Percentiles rank a stretch among this genome's conserved stretches.
Evolutionary conservation across 2,797 vertebrate genomes (phyloP).

Genomic region (Trichosurus vulpecula): DNA sequence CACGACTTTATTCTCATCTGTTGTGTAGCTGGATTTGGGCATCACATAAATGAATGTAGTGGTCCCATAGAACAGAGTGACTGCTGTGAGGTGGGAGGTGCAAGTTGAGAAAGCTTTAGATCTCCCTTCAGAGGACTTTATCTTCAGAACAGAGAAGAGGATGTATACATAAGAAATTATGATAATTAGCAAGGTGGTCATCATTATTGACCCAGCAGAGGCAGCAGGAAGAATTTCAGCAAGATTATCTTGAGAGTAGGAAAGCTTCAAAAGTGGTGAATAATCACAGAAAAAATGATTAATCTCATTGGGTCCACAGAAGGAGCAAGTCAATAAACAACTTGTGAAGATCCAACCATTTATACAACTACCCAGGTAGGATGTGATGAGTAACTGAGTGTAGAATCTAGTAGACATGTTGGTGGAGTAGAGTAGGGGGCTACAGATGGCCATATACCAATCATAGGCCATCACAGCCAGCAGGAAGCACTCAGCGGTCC

Average conservation of each 20-base stretch:
- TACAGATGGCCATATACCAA: conserved; percentile 72
- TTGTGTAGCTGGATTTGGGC: conserved; percentile 68
- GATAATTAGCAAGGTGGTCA: conserved; percentile 61
- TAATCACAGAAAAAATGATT: conserved; percentile 79
- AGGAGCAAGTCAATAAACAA: conserved; percentile 67
- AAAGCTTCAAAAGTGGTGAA: no score
- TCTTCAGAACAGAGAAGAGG: conserved; percentile 66
- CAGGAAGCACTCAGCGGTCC: conserved; percentile 16
- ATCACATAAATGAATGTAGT: conserved; percentile 71
- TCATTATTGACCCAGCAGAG: conserved; percentile 61
- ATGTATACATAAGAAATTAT: conserved; percentile 70
- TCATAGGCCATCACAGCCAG: conserved; percentile 75
- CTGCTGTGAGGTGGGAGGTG: conserved; percentile 65
- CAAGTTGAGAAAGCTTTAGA: conserved; percentile 68
- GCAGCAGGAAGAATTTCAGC: conserved; percentile 64
- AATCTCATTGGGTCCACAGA: conserved; percentile 76
- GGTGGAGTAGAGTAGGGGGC: conserved; percentile 65
- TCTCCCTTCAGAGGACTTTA: neutral
- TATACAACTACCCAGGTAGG: conserved; percentile 49
- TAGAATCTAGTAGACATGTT: conserved; percentile 51
- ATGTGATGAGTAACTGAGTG: conserved; percentile 33
- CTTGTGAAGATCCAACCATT: conserved; percentile 65
- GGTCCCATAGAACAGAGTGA: conserved; percentile 69
- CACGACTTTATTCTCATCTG: conserved; percentile 66
- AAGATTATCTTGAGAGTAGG: neutral